Evolutionary conservation across 2,797 vertebrate genomes (phyloP).

Genomic region (Danio choprae): DNA sequence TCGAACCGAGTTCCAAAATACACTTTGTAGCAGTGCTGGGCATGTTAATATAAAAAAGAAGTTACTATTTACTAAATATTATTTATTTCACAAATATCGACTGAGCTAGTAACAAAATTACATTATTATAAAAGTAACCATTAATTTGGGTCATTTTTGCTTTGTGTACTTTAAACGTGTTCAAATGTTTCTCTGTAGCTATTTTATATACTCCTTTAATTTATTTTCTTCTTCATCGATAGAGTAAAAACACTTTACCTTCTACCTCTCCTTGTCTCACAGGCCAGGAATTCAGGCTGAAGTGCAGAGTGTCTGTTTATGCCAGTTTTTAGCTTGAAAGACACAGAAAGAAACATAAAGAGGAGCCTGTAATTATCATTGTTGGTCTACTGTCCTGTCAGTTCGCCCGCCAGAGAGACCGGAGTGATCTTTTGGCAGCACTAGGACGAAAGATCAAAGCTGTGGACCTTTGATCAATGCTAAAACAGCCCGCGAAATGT

Average conservation of each 20-base stretch:
- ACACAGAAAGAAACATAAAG: constrained; percentile 73
- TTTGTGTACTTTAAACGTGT: too few species aligned
- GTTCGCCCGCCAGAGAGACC: constrained; percentile 77
- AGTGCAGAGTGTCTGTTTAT: constrained; percentile 75
- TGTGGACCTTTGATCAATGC: constrained; percentile 78
- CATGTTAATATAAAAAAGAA: too few species aligned
- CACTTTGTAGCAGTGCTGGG: too few species aligned
- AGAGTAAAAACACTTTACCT: constrained; percentile 65
- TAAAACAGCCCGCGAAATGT: constrained; percentile 70
- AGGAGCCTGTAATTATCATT: constrained; percentile 83
- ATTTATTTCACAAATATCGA: too few species aligned
- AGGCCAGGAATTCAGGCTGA: constrained; percentile 74
- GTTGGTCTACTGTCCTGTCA: constrained; percentile 82
- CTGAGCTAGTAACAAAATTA: too few species aligned
- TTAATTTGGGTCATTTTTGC: too few species aligned
- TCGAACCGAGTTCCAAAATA: too few species aligned
- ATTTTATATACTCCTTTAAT: constrained; percentile 58
- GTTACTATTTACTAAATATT: too few species aligned
- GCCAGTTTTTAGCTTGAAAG: constrained; percentile 69
- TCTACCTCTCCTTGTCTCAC: constrained; percentile 62
- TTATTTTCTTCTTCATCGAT: constrained; percentile 65
- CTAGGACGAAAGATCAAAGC: constrained; percentile 75
- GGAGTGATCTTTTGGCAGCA: constrained; percentile 81
- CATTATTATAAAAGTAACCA: too few species aligned
- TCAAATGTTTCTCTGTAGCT: too few species aligned